Conservation (phyloP, 1,140 invertebrate genomes). For the Ceratitis capitata region DNA sequence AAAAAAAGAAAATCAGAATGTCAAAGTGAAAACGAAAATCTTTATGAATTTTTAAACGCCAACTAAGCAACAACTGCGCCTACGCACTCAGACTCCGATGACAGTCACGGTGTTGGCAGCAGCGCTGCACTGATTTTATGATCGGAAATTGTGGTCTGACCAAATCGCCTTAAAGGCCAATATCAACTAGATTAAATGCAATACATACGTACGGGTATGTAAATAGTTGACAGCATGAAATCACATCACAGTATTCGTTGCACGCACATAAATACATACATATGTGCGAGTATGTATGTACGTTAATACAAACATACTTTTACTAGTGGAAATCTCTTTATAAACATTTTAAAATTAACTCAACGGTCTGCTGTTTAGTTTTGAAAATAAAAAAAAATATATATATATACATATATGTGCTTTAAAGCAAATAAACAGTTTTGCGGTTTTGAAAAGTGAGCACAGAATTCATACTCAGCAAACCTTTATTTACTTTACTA, state of each 20-base stretch:
- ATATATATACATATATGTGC: neutral
- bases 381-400: neutral
- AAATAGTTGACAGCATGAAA: neutral
- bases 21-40: neutral
- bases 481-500: no score
- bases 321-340: neutral
- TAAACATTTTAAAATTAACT: neutral
- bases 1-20: neutral
- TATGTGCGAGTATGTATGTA: no score
- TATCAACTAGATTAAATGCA: neutral
- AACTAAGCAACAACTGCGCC: neutral
- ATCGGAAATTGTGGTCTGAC: neutral
- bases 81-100: neutral
- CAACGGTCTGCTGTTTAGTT: neutral
- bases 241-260: no score
- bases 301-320: neutral
- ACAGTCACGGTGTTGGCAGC: neutral
- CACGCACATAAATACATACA: neutral
- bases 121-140: neutral
- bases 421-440: neutral
- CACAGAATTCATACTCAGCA: no score
- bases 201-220: neutral
- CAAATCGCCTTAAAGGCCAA: neutral
- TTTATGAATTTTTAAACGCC: conserved; percentile 1
- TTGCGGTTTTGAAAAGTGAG: neutral